phyloP scores from a whole-genome alignment of 2,888 invertebrate species.

The Patella depressa region DNA sequence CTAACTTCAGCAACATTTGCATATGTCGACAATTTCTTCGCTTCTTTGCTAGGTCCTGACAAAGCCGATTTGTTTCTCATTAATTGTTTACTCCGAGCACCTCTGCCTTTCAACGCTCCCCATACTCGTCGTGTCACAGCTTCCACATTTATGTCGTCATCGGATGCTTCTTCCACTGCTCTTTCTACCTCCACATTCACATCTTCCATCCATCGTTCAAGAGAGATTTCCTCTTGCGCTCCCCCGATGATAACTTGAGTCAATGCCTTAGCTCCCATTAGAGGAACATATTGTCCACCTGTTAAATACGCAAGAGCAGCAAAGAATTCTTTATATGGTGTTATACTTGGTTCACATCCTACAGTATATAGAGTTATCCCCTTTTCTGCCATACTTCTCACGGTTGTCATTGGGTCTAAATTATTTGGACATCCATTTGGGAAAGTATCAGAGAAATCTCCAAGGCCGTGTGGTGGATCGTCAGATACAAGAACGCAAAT shows the following conservation, averaged over 20 bases:
- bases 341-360: slow-evolving; percentile 64
- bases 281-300: slow-evolving; percentile 66
- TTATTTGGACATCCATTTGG: slow-evolving; percentile 64
- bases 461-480: slow-evolving; percentile 66
- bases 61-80: slow-evolving; percentile 37
- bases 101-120: slow-evolving; percentile 36
- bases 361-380: slow-evolving; percentile 62
- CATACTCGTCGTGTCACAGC: slow-evolving; percentile 43
- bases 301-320: slow-evolving; percentile 60
- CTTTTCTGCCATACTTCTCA: slow-evolving; percentile 57
- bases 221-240: slow-evolving; percentile 63
- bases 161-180: slow-evolving; percentile 22
- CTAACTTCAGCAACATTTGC: background rate
- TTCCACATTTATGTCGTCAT: slow-evolving; percentile 26
- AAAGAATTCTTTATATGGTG: slow-evolving; percentile 62
- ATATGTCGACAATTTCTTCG: slow-evolving; percentile 31
- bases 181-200: slow-evolving; percentile 40
- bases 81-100: slow-evolving; percentile 41
- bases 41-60: slow-evolving; percentile 31
- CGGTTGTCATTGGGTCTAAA: slow-evolving; percentile 61
- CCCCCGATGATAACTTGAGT: slow-evolving; percentile 63
- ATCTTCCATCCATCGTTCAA: slow-evolving; percentile 45
- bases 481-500: slow-evolving; percentile 64
- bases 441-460: slow-evolving; percentile 47
- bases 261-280: slow-evolving; percentile 54